These are phyloP conservation scores for Dysidea cf. avara DNA, from an alignment of 37 sponge, comb jelly and placozoan genomes.

Conservation along the genomic window DNA sequence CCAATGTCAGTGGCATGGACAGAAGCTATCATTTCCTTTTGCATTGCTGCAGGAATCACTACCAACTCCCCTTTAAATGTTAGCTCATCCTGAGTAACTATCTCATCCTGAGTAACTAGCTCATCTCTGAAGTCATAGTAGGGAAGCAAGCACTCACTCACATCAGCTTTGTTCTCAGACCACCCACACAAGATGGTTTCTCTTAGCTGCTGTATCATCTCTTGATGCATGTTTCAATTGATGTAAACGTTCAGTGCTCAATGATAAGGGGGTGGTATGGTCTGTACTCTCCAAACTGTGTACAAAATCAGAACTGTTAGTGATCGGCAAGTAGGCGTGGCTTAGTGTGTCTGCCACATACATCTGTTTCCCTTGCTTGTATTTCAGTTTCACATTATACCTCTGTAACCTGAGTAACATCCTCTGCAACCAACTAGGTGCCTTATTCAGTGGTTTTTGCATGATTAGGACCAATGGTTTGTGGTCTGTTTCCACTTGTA, in stretches of 20 bases:
- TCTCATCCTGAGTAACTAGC: no score
- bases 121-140: slow-evolving; percentile 41
- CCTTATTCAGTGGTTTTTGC: slow-evolving; percentile 36
- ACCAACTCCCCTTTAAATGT: background rate
- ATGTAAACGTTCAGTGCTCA: background rate
- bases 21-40: background rate
- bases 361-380: slow-evolving; percentile 33
- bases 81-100: slow-evolving; percentile 25
- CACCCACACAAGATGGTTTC: slow-evolving; percentile 17
- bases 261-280: slow-evolving; percentile 10
- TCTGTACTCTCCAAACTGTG: background rate
- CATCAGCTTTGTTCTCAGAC: slow-evolving; percentile 30
- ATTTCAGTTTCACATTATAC: slow-evolving; percentile 35
- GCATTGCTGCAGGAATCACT: background rate
- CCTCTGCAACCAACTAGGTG: slow-evolving; percentile 45
- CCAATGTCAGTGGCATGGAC: slow-evolving; percentile 19
- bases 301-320: slow-evolving; percentile 7
- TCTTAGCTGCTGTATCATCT: slow-evolving; percentile 16
- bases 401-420: slow-evolving; percentile 43
- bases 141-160: background rate
- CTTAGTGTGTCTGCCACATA: slow-evolving; percentile 48
- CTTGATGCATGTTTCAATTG: slow-evolving; percentile 11
- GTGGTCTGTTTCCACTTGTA: slow-evolving; percentile 44
- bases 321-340: slow-evolving; percentile 13
- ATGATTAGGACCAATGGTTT: slow-evolving; percentile 33